Conservation (phyloP, 1,140 invertebrate species). For the Drosophila bifasciata region DNA sequence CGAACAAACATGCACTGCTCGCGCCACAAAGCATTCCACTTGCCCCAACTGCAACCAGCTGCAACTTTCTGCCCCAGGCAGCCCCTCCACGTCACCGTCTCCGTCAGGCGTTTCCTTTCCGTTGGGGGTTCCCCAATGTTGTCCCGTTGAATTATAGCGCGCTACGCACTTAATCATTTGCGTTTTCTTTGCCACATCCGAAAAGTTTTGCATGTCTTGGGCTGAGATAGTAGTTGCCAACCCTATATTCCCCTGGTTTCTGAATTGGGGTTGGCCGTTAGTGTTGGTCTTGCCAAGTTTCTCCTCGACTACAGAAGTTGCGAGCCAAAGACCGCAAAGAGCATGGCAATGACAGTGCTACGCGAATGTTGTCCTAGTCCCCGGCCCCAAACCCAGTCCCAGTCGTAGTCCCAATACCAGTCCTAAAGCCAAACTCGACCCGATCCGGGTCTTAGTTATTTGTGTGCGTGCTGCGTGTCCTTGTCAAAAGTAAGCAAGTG, state of each 20-base stretch:
- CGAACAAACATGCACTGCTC: background rate
- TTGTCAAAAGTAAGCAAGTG: conserved; percentile 71
- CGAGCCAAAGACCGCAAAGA: conserved; percentile 62
- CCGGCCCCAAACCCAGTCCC: conserved; percentile 33
- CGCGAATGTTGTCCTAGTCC: conserved; percentile 34
- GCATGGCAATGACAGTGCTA: conserved; percentile 23
- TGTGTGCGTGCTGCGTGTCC: conserved; percentile 49
- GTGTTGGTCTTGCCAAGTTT: conserved; percentile 36
- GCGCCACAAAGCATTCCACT: conserved; percentile 39
- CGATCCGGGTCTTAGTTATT: conserved; percentile 8
- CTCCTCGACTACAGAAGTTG: conserved; percentile 22
- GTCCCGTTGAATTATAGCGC: conserved; percentile 75
- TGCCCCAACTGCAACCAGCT: conserved; percentile 19
- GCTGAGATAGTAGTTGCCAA: conserved; percentile 19
- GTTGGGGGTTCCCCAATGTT: conserved; percentile 49
- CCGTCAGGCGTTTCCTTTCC: conserved; percentile 16
- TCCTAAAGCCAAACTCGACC: background rate
- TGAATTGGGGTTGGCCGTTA: conserved; percentile 5
- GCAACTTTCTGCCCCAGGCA: background rate
- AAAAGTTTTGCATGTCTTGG: conserved; percentile 73
- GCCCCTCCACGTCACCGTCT: background rate
- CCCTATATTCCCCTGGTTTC: background rate
- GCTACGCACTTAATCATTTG: conserved; percentile 79
- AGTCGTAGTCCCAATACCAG: conserved; percentile 16
- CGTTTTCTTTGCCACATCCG: conserved; percentile 71